Base-by-base conservation (phyloP, 2,888 invertebrate species). In the Spialia ferax region DNA sequence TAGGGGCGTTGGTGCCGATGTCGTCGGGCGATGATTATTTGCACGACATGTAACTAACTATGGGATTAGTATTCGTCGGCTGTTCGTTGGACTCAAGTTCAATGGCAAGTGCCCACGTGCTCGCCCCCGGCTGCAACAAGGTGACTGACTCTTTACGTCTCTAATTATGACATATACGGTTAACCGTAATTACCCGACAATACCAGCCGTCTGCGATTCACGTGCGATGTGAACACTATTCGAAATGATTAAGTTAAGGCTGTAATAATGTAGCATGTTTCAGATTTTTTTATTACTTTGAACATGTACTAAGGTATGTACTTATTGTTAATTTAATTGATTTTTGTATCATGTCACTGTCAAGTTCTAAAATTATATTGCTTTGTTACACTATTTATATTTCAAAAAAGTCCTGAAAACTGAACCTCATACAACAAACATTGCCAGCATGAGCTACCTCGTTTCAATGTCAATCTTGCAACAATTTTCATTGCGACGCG, bases 101-200 rank as follows among this genome's bases (percentile, higher is more conserved):
- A 93, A 86, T 92, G 90, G 83, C 87, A 84, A 86, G 74, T 76
- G 74, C 88, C 88, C 87, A 91, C 91, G 89, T 89, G 86, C 75
- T 81, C 85, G 87, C 86, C 80, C 79, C 80, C 87, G 79, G 79
- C 79, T 74, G 77, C 77, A 79, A 70, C 79, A 82, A 90, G 90
- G 89, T 91, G 86, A 90, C 82, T 91, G 91, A 90, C 91, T 86
- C 74, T 73, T 71, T 71, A 76, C 79, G 82, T 84, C 79, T 75
- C 77, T 80, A 82, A 77, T 79, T 78, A 81, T 81, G 78, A 81
- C 82, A 76, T 82, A 81, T 85, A 87, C 79, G 81, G 81, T 71
- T 72, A 72, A 79, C 75, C 78, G 80, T 85, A 87, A 89, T 88
- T 85, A 87, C 74, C 75, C 74, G 77, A 79, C 79, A 76, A 73